Evolutionary conservation across 2,888 invertebrate species (phyloP), one percentile per base, ranked within the genome.

Genomic region (Chrysolina americana): DNA sequence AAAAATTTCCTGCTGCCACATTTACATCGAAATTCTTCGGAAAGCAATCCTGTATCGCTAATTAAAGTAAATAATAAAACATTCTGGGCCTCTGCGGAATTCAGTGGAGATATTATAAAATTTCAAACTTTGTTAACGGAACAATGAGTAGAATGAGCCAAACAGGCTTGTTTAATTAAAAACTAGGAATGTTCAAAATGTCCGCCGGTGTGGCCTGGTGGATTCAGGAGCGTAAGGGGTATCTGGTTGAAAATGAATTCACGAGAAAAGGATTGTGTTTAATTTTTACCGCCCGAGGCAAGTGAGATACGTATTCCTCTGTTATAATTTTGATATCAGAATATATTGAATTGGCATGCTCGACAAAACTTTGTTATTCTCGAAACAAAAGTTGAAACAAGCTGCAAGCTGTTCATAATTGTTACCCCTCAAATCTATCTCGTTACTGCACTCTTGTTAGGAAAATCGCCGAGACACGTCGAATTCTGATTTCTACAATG

Each of bases 111-210:
- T 64, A 63, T 53, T 63, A 44, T 36, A 62, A 63, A 70, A 63
- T 63, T 70, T 23, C 63, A 47, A 70, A 70, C 62, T 70, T 44
- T 63, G 70, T 63, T 41, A 63, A 62, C 70, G 47, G 44, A 62
- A 70, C 48, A 63, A 69, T 62, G 36, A 63, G 21, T 41, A 48
- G 63, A 62, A 62, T 36, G 44, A 23, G 15, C 19, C 63, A 23
- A 63, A 63, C 59, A 19, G 36, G 41, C 28, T 63, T 70, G 48
- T 70, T 70, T 70, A 70, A 70, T 70, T 70, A 70, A 70, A 70
- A 70, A 70, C 70, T 70, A 63, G 70, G 70, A 62, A 70, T 62
- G 44, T 13, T 28, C 48, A 23, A 19, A 15, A 68, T 68, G 36
- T 44, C 19, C 56, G 68, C 41, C 21, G 28, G 36, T 17, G 53